Base-by-base conservation (phyloP, 2,888 invertebrate genomes). In the Hydroisotoma schaefferi region DNA sequence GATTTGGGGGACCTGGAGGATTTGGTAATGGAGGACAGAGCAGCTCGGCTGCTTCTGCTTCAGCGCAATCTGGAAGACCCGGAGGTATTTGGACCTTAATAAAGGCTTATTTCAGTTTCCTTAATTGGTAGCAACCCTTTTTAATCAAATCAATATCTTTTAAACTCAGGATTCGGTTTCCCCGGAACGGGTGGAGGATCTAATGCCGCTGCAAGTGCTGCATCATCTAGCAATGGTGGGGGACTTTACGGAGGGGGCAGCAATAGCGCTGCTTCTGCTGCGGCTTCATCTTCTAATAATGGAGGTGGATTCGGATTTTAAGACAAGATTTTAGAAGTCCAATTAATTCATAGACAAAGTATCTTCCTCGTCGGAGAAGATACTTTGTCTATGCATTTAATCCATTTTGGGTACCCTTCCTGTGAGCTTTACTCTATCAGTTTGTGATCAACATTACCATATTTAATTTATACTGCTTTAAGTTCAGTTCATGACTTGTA, bases 21-120 rank as follows among this genome's bases (percentile, higher is more conserved):
- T 49, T 26, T 51, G 60, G 55, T 40, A 12, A 10, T 22, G 60
- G 40, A 38, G 59, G 57, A 18, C 40, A 55, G 47, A 56, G 55
- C 38, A 52, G 55, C 8, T 56, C 57, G 15, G 29, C 47, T 38
- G 65, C 60, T 29, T 55, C 61, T 46, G 62, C 65, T 51, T 46
- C 55, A 53, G 66, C 66, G 12, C 37, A 48, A 26, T 33, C 49
- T 4, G 25, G 12, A 12, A 29, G 20, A 2, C 20, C 5, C n/a
- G 48, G 48, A 48, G 48, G 47, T 48, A 55, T 23, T 20, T 25
- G n/a, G n/a, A n/a, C 26, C n/a, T n/a, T n/a, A n/a, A n/a, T n/a
- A n/a, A 25, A 10, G 25, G 26, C 15, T 33, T 33, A 33, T 8
- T 33, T 8, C 43, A 15, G 6, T 20, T 20, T 18, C 20, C 18